These are phyloP conservation scores for Dynastes maya DNA, from an alignment of 2,888 invertebrate genomes.

Conservation along the genomic window DNA sequence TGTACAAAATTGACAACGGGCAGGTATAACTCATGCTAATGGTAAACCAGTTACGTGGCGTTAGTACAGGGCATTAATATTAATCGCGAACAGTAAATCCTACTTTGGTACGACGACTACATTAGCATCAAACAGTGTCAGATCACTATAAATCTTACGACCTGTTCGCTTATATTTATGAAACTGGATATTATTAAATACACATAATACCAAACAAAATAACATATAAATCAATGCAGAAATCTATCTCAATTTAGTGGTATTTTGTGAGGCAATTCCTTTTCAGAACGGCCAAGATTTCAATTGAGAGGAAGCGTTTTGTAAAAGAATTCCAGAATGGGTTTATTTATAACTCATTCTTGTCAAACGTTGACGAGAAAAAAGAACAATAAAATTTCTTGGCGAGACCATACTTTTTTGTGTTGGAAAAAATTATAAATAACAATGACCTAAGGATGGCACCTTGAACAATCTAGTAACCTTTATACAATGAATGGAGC, in stretches of 20 bases:
- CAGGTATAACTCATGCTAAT: slow-evolving; percentile 4
- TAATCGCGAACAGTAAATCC: slow-evolving; percentile 37
- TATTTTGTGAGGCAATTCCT: not conserved
- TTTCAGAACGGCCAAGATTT: not conserved
- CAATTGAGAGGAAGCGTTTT: not conserved
- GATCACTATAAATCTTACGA: slow-evolving; percentile 32
- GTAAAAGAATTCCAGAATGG: not conserved
- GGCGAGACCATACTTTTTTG: not conserved
- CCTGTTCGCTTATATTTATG: slow-evolving; percentile 28
- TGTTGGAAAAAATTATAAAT: slow-evolving; percentile 20
- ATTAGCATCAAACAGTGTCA: slow-evolving; percentile 41
- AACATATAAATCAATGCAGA: slow-evolving; percentile 23
- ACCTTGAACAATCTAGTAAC: slow-evolving; percentile 11
- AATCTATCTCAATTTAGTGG: not conserved
- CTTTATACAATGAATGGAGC: not conserved
- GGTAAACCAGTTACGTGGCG: slow-evolving; percentile 29
- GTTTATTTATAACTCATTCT: slow-evolving; percentile 13
- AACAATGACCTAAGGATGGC: slow-evolving; percentile 16
- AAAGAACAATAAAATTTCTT: not conserved
- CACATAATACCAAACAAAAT: slow-evolving; percentile 3
- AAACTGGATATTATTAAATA: slow-evolving; percentile 19
- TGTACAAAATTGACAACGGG: slow-evolving; percentile 20
- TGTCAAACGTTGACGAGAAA: not conserved
- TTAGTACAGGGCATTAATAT: slow-evolving; percentile 27
- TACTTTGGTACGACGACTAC: slow-evolving; percentile 31